Percentiles rank a stretch among this genome's conserved stretches.
Evolutionary conservation across 2,888 invertebrate genomes (phyloP).

Genomic region (Pecten maximus): DNA sequence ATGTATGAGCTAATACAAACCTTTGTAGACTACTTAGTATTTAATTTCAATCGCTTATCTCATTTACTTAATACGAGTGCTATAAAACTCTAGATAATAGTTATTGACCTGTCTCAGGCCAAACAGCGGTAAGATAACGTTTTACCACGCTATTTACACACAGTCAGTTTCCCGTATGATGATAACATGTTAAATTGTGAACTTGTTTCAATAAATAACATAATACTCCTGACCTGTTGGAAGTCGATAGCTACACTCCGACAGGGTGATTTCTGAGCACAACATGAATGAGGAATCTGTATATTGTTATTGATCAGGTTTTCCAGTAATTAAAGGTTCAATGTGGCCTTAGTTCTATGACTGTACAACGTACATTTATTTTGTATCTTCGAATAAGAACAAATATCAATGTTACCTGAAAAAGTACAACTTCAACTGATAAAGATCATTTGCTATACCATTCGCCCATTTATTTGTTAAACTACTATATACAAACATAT

Average conservation of each 20-base stretch:
- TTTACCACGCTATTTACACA: slow-evolving; percentile 33
- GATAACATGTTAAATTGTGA: slow-evolving; percentile 33
- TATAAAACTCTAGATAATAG: slow-evolving; percentile 22
- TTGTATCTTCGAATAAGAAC: too few species aligned
- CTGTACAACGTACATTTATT: too few species aligned
- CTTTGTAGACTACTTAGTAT: slow-evolving; percentile 24
- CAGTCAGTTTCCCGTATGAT: background rate
- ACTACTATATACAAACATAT: too few species aligned
- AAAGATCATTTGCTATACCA: too few species aligned
- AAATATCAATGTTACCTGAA: too few species aligned
- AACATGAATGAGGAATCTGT: background rate
- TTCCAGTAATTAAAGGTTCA: background rate
- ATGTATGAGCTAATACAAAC: slow-evolving; percentile 19
- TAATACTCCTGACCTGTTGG: background rate
- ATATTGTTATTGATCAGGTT: background rate
- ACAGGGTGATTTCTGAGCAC: background rate
- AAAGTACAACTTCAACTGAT: too few species aligned
- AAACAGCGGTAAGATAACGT: slow-evolving; percentile 21
- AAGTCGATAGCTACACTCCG: background rate
- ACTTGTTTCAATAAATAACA: slow-evolving; percentile 33
- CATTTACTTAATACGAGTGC: slow-evolving; percentile 33
- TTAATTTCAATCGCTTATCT: slow-evolving; percentile 32
- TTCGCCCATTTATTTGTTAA: too few species aligned
- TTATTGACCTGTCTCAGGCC: background rate
- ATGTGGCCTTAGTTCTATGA: background rate